Conservation (phyloP, 1,140 invertebrate species). For the Glossosoma conforme region DNA sequence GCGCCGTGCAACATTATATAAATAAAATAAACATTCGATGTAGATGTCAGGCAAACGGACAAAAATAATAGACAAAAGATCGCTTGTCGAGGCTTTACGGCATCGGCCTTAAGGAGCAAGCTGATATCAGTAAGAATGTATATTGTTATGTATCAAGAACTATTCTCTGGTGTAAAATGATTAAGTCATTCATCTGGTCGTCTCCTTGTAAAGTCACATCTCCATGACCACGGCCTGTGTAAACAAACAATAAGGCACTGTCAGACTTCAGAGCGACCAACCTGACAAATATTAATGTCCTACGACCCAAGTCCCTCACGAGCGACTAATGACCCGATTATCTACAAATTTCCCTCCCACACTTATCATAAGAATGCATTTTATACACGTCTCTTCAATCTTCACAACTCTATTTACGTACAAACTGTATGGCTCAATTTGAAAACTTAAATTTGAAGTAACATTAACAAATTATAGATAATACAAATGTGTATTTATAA, state of each 20-base stretch:
- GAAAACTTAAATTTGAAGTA: too few species aligned
- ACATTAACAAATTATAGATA: too few species aligned
- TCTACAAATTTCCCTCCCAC: slow-evolving; percentile 6
- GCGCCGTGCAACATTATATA: too few species aligned
- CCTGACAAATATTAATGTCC: slow-evolving; percentile 6
- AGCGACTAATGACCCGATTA: slow-evolving; percentile 11
- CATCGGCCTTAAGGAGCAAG: too few species aligned
- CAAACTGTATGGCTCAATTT: too few species aligned
- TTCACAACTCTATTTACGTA: too few species aligned
- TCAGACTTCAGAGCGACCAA: neutral
- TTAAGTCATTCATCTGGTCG: neutral
- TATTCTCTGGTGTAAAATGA: neutral
- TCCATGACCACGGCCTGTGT: slow-evolving; percentile 1
- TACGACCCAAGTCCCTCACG: neutral
- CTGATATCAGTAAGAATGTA: neutral
- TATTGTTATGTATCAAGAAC: neutral
- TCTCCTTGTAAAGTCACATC: neutral
- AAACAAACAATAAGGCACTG: slow-evolving; percentile 3
- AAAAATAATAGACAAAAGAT: too few species aligned
- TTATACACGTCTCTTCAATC: too few species aligned
- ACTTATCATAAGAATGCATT: slow-evolving; percentile 14
- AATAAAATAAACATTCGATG: too few species aligned
- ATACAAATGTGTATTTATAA: too few species aligned
- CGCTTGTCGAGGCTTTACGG: too few species aligned
- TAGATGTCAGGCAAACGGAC: too few species aligned